These are phyloP conservation scores for Trichonephila clavipes DNA, from an alignment of 1,140 invertebrate species.

Conservation along the genomic window DNA sequence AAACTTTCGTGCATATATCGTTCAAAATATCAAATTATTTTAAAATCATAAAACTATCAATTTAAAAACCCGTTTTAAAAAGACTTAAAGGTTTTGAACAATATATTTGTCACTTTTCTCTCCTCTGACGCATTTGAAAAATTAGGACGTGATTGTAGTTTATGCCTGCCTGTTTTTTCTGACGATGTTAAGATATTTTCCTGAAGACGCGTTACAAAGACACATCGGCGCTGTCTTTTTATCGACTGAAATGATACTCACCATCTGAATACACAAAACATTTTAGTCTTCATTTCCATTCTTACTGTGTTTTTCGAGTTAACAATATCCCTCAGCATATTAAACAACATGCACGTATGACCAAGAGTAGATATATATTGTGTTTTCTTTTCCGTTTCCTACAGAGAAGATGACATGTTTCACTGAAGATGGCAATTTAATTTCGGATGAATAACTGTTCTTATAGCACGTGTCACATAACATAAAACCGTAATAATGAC, in stretches of 20 bases:
- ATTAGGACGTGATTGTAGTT: background rate
- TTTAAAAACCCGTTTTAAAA: too few species aligned
- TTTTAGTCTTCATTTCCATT: background rate
- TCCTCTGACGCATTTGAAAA: background rate
- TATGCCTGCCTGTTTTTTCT: background rate
- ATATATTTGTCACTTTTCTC: too few species aligned
- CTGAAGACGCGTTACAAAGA: background rate
- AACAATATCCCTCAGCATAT: background rate
- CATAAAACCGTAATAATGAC: background rate
- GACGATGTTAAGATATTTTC: background rate
- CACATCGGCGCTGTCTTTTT: background rate
- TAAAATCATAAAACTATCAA: too few species aligned
- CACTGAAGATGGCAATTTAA: background rate
- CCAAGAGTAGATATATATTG: background rate
- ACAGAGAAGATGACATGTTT: background rate
- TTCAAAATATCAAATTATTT: too few species aligned
- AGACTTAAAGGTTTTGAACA: too few species aligned
- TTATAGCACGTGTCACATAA: background rate
- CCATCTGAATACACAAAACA: background rate
- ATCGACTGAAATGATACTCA: background rate
- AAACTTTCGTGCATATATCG: too few species aligned
- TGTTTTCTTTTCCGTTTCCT: background rate
- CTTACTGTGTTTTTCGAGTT: background rate
- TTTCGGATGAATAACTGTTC: background rate
- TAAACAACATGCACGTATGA: background rate